Evolutionary conservation across 2,888 invertebrate genomes (phyloP).

Genomic region (Tenthredo scrophulariae): DNA sequence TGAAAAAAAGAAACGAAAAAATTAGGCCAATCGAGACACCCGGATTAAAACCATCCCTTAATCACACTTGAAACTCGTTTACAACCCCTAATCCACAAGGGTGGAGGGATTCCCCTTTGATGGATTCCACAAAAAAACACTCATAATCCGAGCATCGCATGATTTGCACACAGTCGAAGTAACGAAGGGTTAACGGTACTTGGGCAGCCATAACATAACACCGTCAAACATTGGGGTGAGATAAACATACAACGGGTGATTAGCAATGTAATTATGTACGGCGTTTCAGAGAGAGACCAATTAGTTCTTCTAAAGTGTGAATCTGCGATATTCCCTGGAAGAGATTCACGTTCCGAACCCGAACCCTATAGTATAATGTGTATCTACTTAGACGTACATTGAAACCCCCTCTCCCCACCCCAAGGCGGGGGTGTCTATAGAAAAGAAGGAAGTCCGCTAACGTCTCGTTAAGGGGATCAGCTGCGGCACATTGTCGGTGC

Average conservation of each 20-base stretch:
- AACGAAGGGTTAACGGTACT: not conserved
- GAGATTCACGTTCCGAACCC: not conserved
- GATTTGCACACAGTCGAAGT: not conserved
- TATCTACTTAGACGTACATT: not conserved
- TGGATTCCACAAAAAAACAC: not conserved
- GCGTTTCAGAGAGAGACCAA: not conserved
- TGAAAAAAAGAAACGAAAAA: not conserved
- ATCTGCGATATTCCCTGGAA: not conserved
- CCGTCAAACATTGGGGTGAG: not conserved
- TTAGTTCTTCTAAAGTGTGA: not conserved
- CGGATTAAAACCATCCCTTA: not conserved
- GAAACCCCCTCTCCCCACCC: not conserved
- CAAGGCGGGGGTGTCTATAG: not conserved
- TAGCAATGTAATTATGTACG: not conserved
- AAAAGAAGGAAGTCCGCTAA: constrained; percentile 51
- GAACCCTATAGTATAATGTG: not conserved
- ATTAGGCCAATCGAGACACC: not conserved
- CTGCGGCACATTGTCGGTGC: constrained; percentile 72
- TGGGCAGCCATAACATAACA: not conserved
- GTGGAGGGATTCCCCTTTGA: not conserved
- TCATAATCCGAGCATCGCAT: not conserved
- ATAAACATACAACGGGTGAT: not conserved
- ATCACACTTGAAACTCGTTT: not conserved
- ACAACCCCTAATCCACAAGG: not conserved
- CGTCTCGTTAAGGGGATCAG: constrained; percentile 74